Evolutionary conservation across 2,113 vertebrate genomes (phyloP), one percentile per base, ranked within the genome.

Genomic region (Gracilinanus agilis): DNA sequence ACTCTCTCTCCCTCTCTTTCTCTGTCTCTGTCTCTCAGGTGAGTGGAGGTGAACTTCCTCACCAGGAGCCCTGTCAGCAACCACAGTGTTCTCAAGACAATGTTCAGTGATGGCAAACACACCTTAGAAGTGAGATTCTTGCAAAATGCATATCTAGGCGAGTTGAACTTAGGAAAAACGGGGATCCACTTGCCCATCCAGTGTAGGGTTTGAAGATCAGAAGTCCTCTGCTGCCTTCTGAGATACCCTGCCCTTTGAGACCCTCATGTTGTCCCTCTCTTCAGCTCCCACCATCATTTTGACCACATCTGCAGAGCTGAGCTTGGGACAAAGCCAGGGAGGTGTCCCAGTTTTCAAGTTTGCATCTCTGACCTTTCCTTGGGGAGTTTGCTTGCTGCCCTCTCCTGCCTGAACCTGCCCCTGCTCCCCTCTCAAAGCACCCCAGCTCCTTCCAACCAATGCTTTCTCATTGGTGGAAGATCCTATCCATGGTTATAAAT

Each of bases 401-500:
- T 89, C 88, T 96, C 34, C 34, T 96, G 97, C 90, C 94, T 97
- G 96, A 95, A 97, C 95, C 91, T 95, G 95, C 91, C 97, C 92
- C 24, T 40, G 67, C 90, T 95, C 91, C 75, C 67, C 92, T 92
- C 91, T 91, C 67, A 75, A 75, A 75, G 61, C 16, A 75, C 61
- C n/a, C 13, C 49, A 49, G 95, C 95, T 94, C 97, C 97, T 97
- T 94, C 96, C 94, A 96, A 95, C 91, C 96, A 97, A 23, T 93
- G 94, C 95, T 96, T 96, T 95, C 92, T 96, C 95, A 96, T 16
- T 67, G 97, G 93, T 95, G 90, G n/a, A 12, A 94, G 97, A 94
- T 96, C 96, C 94, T 97, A 92, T 58, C 90, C 95, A 93, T 56
- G 40, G 95, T 97, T 97, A 97, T 97, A 98, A 97, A 96, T 97